phyloP scores from a whole-genome alignment of 2,888 invertebrate genomes.

The Agrotis ipsilon region DNA sequence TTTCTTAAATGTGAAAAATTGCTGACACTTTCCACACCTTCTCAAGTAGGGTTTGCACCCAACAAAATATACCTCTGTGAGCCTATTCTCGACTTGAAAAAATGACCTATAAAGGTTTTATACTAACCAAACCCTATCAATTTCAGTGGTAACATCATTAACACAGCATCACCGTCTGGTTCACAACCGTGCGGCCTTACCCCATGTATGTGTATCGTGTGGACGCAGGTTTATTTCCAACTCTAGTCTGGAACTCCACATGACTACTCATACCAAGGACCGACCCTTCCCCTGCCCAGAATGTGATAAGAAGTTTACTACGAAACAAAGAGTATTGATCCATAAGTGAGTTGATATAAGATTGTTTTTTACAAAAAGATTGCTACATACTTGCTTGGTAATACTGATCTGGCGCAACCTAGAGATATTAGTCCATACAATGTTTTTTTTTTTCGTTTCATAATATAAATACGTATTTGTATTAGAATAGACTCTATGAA shows the following conservation, averaged over 20 bases:
- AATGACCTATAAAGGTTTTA: background rate
- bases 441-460: too few relatives aligned
- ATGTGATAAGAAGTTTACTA: constrained; percentile 80
- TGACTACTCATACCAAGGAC: constrained; percentile 79
- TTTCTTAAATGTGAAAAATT: too few relatives aligned
- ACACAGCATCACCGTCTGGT: constrained; percentile 70
- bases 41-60: too few relatives aligned
- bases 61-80: too few relatives aligned
- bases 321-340: constrained; percentile 68
- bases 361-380: background rate
- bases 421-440: too few relatives aligned
- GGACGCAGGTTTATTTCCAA: constrained; percentile 76
- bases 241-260: constrained; percentile 75
- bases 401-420: too few relatives aligned
- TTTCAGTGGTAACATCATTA: constrained; percentile 75
- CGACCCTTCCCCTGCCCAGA: constrained; percentile 77
- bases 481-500: too few relatives aligned
- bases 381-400: background rate
- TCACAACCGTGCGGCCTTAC: constrained; percentile 73
- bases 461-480: too few relatives aligned
- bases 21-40: too few relatives aligned
- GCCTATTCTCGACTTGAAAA: too few relatives aligned
- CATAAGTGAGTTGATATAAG: constrained; percentile 78
- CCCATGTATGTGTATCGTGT: constrained; percentile 77
- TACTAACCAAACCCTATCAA: constrained; percentile 5